These are phyloP conservation scores for Eumacrocentrus americanus DNA, from an alignment of 2,888 invertebrate species.

Conservation along the genomic window DNA sequence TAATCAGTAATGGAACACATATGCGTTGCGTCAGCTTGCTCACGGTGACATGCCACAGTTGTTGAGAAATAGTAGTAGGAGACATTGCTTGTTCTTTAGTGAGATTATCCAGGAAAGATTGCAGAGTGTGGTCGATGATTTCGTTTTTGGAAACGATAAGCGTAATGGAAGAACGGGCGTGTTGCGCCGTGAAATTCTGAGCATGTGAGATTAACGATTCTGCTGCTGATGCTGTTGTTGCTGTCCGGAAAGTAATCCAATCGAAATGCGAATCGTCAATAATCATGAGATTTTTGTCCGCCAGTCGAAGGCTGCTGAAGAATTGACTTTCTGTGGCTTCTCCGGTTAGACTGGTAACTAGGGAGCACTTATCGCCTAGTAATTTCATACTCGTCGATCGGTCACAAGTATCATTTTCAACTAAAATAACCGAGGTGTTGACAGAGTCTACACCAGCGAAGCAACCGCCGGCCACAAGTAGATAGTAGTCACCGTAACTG, in stretches of 20 bases:
- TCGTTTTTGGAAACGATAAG: slow-evolving; percentile 61
- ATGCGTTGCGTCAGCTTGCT: slow-evolving; percentile 59
- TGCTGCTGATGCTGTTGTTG: slow-evolving; percentile 1
- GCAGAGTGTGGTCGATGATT: slow-evolving; percentile 53
- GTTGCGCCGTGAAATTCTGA: slow-evolving; percentile 32
- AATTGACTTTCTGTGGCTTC: not conserved
- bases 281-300: slow-evolving; percentile 7
- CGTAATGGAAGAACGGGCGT: slow-evolving; percentile 62
- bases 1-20: slow-evolving; percentile 61
- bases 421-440: slow-evolving; percentile 38
- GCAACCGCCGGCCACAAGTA: slow-evolving; percentile 45
- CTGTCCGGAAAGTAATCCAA: slow-evolving; percentile 3
- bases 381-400: slow-evolving; percentile 37
- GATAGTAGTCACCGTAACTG: slow-evolving; percentile 58
- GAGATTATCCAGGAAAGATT: slow-evolving; percentile 51
- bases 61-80: slow-evolving; percentile 38
- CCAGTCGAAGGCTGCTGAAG: slow-evolving; percentile 3
- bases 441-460: slow-evolving; percentile 41
- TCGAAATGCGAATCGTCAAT: slow-evolving; percentile 17
- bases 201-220: slow-evolving; percentile 22
- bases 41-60: slow-evolving; percentile 52
- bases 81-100: slow-evolving; percentile 47
- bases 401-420: slow-evolving; percentile 34
- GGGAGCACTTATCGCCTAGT: slow-evolving; percentile 40
- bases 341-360: slow-evolving; percentile 35